A percentile compares a stretch with the other conserved stretches of the same genome.
Evolutionary conservation across 2,113 vertebrate species (phyloP).

Genomic region (Chloroceryle aenea): DNA sequence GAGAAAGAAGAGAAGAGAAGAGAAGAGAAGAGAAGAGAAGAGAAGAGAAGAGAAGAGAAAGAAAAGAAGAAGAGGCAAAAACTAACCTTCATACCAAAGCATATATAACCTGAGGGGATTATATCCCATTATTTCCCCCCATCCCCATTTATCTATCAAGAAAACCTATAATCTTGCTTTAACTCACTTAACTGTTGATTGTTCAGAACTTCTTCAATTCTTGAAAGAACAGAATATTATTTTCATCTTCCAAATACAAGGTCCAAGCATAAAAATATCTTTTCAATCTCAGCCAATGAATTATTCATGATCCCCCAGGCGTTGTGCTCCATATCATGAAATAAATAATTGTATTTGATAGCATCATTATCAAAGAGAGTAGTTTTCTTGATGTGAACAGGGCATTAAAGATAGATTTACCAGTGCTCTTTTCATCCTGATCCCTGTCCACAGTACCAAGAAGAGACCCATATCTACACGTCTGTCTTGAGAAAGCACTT

Average conservation of each 20-base stretch:
- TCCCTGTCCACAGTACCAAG: not conserved
- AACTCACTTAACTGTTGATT: not conserved
- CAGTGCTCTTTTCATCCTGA: not conserved
- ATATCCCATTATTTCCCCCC: not conserved
- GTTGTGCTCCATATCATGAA: constrained; percentile 27
- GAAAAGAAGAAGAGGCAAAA: no score
- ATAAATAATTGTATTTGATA: constrained; percentile 70
- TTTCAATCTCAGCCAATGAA: constrained; percentile 58
- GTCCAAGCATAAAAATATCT: constrained; percentile 44
- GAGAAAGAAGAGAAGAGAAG: no score
- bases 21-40: no score
- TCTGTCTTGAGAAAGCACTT: not conserved
- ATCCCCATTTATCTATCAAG: not conserved
- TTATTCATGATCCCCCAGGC: constrained; percentile 41
- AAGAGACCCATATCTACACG: not conserved
- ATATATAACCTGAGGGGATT: not conserved
- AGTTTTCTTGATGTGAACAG: constrained; percentile 32
- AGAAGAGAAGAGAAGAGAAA: no score
- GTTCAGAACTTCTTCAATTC: constrained; percentile 1
- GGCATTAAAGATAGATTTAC: constrained; percentile 15
- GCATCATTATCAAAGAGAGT: constrained; percentile 53
- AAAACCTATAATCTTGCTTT: not conserved
- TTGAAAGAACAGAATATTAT: constrained; percentile 38
- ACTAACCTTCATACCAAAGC: not conserved
- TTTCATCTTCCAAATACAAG: constrained; percentile 30